A percentile compares a stretch with the other conserved stretches of the same genome.
These are phyloP conservation scores for Drosophila simulans DNA, from an alignment of 1,140 invertebrate genomes.

Conservation along the genomic window DNA sequence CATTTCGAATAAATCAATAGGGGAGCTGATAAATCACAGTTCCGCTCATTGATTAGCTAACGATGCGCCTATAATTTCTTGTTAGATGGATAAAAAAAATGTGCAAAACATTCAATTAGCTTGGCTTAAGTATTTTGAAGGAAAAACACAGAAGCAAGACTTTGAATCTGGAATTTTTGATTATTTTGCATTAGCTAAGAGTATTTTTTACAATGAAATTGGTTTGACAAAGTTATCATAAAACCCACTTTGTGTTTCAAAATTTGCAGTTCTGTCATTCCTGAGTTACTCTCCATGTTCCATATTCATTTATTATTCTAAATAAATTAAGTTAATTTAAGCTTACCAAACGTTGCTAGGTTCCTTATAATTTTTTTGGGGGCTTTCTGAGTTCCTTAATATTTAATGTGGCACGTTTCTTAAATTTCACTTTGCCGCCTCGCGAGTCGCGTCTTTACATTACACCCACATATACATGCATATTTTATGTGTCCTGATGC, in stretches of 20 bases:
- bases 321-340: conserved; percentile 17
- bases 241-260: too few relatives aligned
- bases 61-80: conserved; percentile 43
- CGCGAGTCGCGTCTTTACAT: conserved; percentile 28
- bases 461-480: conserved; percentile 17
- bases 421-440: conserved; percentile 43
- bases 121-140: background rate
- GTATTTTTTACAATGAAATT: too few relatives aligned
- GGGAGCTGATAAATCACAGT: conserved; percentile 63
- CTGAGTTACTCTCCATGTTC: background rate
- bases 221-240: too few relatives aligned
- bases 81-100: conserved; percentile 15
- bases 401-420: conserved; percentile 65
- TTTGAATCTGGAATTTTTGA: background rate
- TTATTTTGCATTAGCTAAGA: too few relatives aligned
- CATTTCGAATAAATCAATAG: conserved; percentile 74
- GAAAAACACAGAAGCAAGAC: background rate
- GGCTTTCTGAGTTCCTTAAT: conserved; percentile 40
- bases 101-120: conserved; percentile 21
- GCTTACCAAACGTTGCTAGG: conserved; percentile 17
- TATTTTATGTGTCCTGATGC: conserved; percentile 40
- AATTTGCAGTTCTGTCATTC: too few relatives aligned
- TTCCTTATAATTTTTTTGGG: conserved; percentile 1
- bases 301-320: background rate
- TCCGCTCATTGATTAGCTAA: conserved; percentile 58